Conservation (phyloP, 2,888 invertebrate species). For the Mesopsocus fuscifrons region DNA sequence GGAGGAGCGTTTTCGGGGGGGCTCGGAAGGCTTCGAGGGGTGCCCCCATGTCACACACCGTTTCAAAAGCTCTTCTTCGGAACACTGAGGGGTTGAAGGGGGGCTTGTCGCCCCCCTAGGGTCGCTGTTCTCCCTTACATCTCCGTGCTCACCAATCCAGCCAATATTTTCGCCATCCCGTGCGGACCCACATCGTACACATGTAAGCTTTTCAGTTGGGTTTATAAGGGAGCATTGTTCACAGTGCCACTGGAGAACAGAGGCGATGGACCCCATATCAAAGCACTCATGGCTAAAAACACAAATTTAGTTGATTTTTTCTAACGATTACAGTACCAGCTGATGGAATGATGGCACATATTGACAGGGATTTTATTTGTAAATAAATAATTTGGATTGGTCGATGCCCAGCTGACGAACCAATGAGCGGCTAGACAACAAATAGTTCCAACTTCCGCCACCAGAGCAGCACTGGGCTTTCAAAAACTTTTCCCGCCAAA, state of each 20-base stretch:
- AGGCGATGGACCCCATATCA: conserved; percentile 80
- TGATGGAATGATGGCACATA: conserved; percentile 32
- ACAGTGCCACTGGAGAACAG: conserved; percentile 87
- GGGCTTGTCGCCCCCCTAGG: conserved; percentile 15
- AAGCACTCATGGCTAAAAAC: conserved; percentile 31
- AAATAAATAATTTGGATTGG: conserved; percentile 9
- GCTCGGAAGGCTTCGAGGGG: neutral
- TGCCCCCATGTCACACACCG: neutral
- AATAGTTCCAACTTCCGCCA: neutral
- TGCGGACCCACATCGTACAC: conserved; percentile 54
- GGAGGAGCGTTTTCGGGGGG: conserved; percentile 14
- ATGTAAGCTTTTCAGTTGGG: conserved; percentile 66
- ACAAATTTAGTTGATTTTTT: no score
- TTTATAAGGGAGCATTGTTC: conserved; percentile 73
- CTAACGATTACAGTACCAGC: conserved; percentile 14
- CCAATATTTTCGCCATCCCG: conserved; percentile 23
- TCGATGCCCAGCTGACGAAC: neutral
- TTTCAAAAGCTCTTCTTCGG: neutral
- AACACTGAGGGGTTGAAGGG: neutral
- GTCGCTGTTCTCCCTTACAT: neutral
- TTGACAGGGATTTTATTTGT: conserved; percentile 21
- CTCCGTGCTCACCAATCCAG: conserved; percentile 25
- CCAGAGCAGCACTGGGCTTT: neutral
- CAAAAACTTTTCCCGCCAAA: no score
- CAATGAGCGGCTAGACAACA: neutral